Conservation (phyloP, 2,797 vertebrate species). For the Coccyzus lansbergi region DNA sequence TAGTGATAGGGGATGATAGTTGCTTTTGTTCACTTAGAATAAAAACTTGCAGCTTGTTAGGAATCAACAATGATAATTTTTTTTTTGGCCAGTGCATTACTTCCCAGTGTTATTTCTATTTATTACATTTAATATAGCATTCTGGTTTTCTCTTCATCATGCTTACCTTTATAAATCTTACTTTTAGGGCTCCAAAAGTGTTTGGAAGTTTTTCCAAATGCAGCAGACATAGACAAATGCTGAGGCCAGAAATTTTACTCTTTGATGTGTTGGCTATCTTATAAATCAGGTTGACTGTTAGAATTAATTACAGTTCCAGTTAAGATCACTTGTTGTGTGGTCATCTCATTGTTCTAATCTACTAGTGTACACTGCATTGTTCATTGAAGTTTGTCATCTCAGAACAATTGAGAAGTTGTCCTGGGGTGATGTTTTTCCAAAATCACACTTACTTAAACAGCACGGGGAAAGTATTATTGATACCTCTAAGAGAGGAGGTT, state of each 20-base stretch:
- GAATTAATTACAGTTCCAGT: not conserved
- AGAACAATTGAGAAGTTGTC: not conserved
- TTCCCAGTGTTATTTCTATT: not conserved
- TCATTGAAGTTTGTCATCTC: not conserved
- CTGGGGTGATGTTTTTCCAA: not conserved
- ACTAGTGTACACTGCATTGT: accelerated
- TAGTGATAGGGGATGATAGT: not conserved
- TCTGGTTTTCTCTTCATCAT: not conserved
- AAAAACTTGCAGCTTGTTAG: not conserved
- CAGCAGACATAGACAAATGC: not conserved
- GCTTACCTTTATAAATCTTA: not conserved
- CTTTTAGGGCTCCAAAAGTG: not conserved
- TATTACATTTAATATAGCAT: not conserved
- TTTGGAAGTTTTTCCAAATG: not conserved
- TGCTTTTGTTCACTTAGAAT: not conserved
- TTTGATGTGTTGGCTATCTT: not conserved
- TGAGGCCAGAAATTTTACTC: not conserved
- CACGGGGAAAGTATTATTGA: not conserved
- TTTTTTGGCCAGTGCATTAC: not conserved
- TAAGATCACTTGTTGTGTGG: not conserved
- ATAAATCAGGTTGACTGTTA: not conserved
- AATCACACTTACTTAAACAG: not conserved
- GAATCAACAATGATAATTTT: not conserved
- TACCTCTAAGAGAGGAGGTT: not conserved
- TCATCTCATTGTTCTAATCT: not conserved